Base-by-base conservation (phyloP, 2,888 invertebrate species). In the Troglohyphantes excavatus region DNA sequence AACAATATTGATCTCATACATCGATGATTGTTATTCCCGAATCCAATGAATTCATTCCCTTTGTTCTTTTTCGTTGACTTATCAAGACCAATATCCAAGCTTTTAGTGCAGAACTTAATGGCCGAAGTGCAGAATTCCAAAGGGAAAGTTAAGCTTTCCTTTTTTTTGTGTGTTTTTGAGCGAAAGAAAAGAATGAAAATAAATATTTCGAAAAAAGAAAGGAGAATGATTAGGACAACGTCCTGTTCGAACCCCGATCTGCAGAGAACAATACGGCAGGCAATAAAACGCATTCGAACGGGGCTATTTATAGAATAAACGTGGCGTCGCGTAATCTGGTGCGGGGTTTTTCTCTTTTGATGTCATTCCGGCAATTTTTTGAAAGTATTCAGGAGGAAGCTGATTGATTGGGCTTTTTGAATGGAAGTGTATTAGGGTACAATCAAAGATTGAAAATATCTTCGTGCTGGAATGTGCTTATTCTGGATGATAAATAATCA, bases 221-320 rank as follows among this genome's bases (percentile, higher is more conserved):
- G n/a, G 65, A 78, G 43, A 11, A n/a, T 63, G 13, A 5, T 6
- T 13, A 39, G 78, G 78, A 78, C 78, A 78, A 78, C 43, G 65
- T 63, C 65, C 78, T 78, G 68, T 33, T 78, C 33, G 26, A 76
- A 78, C 23, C 53, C n/a, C 17, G 53, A 13, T 53, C 33, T n/a
- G 39, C n/a, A 63, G 63, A 63, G 63, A 65, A 78, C 65, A 78
- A 78, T 65, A 73, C 29, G 61, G 29, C 59, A 29, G 63, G 23
- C 26, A 9, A 39, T 65, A 78, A 78, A 78, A 65, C 17, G 23
- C 39, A 78, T 65, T 78, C n/a, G 63, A 11, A 43, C 39, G 6
- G 33, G 33, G 61, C 39, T 78, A 78, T 53, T 53, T 78, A 78
- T 78, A 78, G 63, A 78, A 23, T 21, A n/a, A 53, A 53, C n/a